Evolutionary conservation across 2,113 vertebrate genomes (phyloP).

Genomic region (Calidris pygmaea): DNA sequence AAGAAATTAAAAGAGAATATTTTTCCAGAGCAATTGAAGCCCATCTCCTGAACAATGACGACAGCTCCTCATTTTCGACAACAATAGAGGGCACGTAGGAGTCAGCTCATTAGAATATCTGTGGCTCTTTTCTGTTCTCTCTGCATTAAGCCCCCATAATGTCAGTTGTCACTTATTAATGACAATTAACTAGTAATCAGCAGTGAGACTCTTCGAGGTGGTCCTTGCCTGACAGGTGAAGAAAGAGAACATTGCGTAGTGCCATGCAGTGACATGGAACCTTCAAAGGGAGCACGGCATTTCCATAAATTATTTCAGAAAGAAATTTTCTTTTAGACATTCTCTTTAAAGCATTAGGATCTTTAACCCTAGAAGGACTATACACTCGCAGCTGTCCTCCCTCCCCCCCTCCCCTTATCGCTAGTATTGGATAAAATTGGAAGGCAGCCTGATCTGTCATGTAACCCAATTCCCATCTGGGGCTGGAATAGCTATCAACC

Average conservation of each 20-base stretch:
- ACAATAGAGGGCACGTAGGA: conserved; percentile 86
- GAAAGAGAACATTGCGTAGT: conserved; percentile 79
- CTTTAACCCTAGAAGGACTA: conserved; percentile 82
- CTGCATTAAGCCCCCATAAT: conserved; percentile 85
- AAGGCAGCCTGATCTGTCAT: conserved; percentile 16
- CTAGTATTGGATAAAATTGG: conserved; percentile 34
- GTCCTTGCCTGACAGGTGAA: conserved; percentile 85
- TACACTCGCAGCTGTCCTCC: conserved; percentile 34
- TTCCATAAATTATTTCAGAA: conserved; percentile 85
- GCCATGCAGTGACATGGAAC: conserved; percentile 81
- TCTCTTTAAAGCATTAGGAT: conserved; percentile 78
- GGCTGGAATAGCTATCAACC: conserved; percentile 59
- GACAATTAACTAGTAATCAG: conserved; percentile 89
- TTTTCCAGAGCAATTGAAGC: conserved; percentile 82
- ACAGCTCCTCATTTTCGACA: conserved; percentile 86
- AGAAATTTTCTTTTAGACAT: conserved; percentile 82
- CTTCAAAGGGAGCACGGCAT: conserved; percentile 81
- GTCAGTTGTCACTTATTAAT: conserved; percentile 91
- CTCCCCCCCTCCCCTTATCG: not conserved
- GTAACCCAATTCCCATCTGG: conserved; percentile 62
- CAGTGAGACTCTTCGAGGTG: conserved; percentile 84
- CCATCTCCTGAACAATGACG: conserved; percentile 84
- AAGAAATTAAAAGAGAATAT: conserved; percentile 82
- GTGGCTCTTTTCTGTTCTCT: conserved; percentile 84
- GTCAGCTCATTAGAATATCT: conserved; percentile 90